Conservation (phyloP, 2,797 vertebrate genomes). For the Melanogrammus aeglefinus region DNA sequence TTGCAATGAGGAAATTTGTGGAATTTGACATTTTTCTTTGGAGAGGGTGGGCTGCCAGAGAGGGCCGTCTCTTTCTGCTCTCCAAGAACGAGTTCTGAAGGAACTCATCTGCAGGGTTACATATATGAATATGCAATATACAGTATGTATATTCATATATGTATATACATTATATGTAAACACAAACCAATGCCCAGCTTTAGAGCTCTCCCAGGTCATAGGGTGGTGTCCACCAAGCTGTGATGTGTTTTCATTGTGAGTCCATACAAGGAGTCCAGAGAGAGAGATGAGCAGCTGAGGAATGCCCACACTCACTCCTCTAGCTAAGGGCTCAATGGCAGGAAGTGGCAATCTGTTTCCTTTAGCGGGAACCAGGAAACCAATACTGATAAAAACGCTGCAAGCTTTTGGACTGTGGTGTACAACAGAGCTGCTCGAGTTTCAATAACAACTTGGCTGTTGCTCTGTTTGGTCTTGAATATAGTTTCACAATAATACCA, state of each 20-base stretch:
- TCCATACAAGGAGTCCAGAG: constrained; percentile 31
- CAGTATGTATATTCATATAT: background rate
- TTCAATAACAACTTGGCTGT: background rate
- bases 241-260: background rate
- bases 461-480: background rate
- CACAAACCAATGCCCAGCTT: background rate
- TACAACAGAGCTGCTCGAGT: constrained; percentile 17
- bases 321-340: constrained; percentile 62
- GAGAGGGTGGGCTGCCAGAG: too few species aligned
- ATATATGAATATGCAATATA: background rate
- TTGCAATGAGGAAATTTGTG: background rate
- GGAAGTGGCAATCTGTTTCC: constrained; percentile 69
- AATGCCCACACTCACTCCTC: constrained; percentile 56
- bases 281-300: constrained; percentile 38
- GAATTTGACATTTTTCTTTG: background rate
- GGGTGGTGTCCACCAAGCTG: background rate
- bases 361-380: constrained; percentile 57
- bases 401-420: constrained; percentile 35
- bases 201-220: background rate
- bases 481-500: background rate
- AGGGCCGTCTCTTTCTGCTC: too few species aligned
- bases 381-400: constrained; percentile 27
- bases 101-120: too few species aligned
- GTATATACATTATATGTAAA: background rate
- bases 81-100: background rate